Conservation (phyloP, 1,140 invertebrate genomes). For the Dendrolimus kikuchii region DNA sequence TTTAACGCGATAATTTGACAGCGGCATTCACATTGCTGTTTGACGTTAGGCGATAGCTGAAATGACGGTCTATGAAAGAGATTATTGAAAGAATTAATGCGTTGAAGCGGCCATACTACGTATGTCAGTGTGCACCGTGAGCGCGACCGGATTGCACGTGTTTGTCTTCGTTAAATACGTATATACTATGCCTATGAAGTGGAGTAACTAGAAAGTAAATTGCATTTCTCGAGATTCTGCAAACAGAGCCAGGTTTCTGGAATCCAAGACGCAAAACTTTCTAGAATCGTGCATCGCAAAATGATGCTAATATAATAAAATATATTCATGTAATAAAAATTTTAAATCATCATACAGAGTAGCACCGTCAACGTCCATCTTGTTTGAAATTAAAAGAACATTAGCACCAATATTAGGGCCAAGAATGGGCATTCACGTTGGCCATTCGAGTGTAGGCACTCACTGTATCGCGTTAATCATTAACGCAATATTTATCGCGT, state of each 20-base stretch:
- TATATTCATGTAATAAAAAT: constrained; percentile 4
- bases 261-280: constrained; percentile 16
- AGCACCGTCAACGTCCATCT: neutral
- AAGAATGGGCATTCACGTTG: too few relatives aligned
- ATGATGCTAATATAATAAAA: constrained; percentile 15
- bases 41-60: neutral
- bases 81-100: constrained; percentile 6
- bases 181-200: constrained; percentile 9
- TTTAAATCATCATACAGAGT: neutral
- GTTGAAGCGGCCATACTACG: constrained; percentile 6
- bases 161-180: neutral
- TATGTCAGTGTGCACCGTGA: constrained; percentile 3
- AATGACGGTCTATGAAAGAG: neutral
- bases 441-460: neutral
- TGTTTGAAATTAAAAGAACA: neutral
- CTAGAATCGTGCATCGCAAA: constrained; percentile 14
- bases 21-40: constrained; percentile 8
- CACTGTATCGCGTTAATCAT: constrained; percentile 1
- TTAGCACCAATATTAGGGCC: neutral
- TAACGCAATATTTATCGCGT: neutral
- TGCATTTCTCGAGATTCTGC: constrained; percentile 14
- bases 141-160: constrained; percentile 1
- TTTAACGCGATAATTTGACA: constrained; percentile 7
- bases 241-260: constrained; percentile 22
- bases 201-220: constrained; percentile 15